Conservation (phyloP, 1,140 invertebrate species). For the Zelostemma sp. region DNA sequence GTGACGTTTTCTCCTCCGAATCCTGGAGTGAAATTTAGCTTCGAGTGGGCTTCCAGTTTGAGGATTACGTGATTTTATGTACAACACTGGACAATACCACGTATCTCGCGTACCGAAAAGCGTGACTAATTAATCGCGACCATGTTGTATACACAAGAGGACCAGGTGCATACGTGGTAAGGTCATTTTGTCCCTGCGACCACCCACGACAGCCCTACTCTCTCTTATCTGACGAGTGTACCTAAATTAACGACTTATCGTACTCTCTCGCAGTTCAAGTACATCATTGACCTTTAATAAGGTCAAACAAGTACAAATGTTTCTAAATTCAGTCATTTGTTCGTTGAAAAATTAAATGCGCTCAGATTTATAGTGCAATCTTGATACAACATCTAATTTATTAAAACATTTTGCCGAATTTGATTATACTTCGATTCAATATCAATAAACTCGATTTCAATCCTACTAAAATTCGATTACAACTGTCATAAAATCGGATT, state of each 20-base stretch:
- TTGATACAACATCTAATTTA: too few relatives aligned
- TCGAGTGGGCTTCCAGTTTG: background rate
- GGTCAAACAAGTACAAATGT: background rate
- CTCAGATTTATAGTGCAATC: too few relatives aligned
- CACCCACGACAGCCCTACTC: constrained; percentile 59
- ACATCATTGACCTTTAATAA: constrained; percentile 10
- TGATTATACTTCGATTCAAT: too few relatives aligned
- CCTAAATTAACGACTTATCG: constrained; percentile 65
- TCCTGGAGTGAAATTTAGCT: background rate
- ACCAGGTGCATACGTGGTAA: constrained; percentile 26
- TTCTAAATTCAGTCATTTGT: too few relatives aligned
- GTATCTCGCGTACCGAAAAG: constrained; percentile 45
- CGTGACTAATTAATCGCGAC: constrained; percentile 67
- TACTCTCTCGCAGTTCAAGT: constrained; percentile 30
- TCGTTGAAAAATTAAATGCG: too few relatives aligned
- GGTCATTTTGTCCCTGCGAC: constrained; percentile 45
- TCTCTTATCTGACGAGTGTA: constrained; percentile 54
- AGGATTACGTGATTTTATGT: constrained; percentile 1
- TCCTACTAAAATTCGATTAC: too few relatives aligned
- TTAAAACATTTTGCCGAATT: too few relatives aligned
- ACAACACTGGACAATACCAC: constrained; percentile 14
- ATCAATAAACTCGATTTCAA: too few relatives aligned
- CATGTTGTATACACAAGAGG: constrained; percentile 47
- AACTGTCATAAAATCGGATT: too few relatives aligned
- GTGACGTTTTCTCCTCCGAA: background rate